phyloP scores from a whole-genome alignment of 1,140 invertebrate genomes.

The Pteromalus puparum region DNA sequence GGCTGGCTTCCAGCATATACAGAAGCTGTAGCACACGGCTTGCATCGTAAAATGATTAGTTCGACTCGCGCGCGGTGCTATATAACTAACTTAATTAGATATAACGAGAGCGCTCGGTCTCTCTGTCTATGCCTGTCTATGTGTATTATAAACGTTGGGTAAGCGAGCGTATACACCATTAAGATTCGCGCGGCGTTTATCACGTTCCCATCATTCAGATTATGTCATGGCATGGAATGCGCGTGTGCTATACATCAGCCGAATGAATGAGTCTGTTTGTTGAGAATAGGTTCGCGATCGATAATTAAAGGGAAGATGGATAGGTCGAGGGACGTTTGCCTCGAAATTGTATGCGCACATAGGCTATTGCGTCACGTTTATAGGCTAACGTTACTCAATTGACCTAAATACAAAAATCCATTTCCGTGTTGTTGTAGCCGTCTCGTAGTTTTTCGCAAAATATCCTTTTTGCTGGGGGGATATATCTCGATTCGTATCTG shows the following conservation, averaged over 20 bases:
- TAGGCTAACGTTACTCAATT: background rate
- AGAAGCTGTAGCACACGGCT: background rate
- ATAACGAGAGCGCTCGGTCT: background rate
- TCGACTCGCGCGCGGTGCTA: too few species aligned
- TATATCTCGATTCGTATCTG: background rate
- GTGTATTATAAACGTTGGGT: background rate
- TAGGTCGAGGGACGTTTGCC: too few species aligned
- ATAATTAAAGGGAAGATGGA: too few species aligned
- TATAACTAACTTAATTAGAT: background rate
- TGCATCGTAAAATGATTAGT: slow-evolving; percentile 32
- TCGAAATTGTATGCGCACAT: too few species aligned
- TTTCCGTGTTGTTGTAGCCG: background rate
- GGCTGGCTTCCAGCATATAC: slow-evolving; percentile 7
- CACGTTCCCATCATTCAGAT: slow-evolving; percentile 1
- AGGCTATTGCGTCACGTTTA: background rate
- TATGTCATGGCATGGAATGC: slow-evolving; percentile 16
- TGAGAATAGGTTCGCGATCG: too few species aligned
- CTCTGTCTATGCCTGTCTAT: background rate
- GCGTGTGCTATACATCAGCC: background rate
- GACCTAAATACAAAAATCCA: background rate
- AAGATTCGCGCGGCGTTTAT: slow-evolving; percentile 12
- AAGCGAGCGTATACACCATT: slow-evolving; percentile 8
- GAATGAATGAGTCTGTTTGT: too few species aligned
- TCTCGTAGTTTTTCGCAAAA: background rate
- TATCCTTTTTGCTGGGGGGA: background rate